Percentiles rank a stretch among this genome's conserved stretches.
Conservation (phyloP, 2,113 vertebrate species). For the Connochaetes taurinus region DNA sequence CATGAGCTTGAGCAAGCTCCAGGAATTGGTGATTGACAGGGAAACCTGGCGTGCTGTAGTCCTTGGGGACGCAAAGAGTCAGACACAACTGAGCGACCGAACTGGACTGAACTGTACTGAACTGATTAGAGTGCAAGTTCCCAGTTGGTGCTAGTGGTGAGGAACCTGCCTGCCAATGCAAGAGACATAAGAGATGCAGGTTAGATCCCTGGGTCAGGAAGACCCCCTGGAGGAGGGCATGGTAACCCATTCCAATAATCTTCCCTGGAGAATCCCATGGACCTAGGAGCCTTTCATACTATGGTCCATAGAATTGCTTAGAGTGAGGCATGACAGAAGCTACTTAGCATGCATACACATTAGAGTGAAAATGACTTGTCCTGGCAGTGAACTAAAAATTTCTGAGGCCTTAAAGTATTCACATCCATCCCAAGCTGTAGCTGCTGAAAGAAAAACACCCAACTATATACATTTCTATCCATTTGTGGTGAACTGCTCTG, state of each 20-base stretch:
- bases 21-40: background rate
- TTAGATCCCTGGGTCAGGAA: background rate
- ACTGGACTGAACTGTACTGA: background rate
- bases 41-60: accelerated
- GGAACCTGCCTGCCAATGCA: background rate
- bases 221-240: background rate
- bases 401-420: background rate
- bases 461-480: background rate
- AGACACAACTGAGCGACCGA: accelerated
- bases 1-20: background rate
- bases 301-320: accelerated
- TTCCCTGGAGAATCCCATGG: background rate
- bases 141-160: background rate
- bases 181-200: background rate
- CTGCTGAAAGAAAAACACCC: background rate
- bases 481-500: background rate
- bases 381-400: background rate
- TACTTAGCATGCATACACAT: accelerated
- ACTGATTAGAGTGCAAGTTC: background rate
- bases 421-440: background rate
- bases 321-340: background rate
- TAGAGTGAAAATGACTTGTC: background rate
- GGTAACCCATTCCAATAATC: background rate
- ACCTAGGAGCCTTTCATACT: background rate
- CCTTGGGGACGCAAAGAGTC: background rate